Evolutionary conservation across 1,140 invertebrate species (phyloP).

Genomic region (Pygmarrhopalites habei): DNA sequence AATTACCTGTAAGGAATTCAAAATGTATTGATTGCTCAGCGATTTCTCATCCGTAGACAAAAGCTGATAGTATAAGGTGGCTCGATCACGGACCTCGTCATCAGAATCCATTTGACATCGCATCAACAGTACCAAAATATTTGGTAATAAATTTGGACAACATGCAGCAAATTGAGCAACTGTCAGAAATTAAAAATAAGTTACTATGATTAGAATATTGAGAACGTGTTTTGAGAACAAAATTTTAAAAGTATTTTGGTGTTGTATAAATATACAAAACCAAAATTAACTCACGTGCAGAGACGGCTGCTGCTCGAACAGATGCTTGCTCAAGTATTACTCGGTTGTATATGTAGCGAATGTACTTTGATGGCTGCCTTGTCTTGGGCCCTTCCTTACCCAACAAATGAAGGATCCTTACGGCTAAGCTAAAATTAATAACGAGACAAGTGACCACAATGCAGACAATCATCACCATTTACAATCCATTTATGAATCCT

Average conservation of each 20-base stretch:
- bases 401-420: conserved; percentile 91
- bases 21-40: conserved; percentile 75
- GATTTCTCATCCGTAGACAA: conserved; percentile 56
- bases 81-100: conserved; percentile 96
- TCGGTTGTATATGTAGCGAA: conserved; percentile 97
- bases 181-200: too few species aligned
- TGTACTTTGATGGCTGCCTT: conserved; percentile 88
- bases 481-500: too few species aligned
- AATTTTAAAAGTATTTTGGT: too few species aligned
- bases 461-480: too few species aligned
- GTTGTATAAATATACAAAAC: too few species aligned
- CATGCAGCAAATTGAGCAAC: conserved; percentile 96
- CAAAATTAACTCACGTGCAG: too few species aligned
- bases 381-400: conserved; percentile 94
- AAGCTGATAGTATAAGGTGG: conserved; percentile 91
- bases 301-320: conserved; percentile 91
- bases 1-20: conserved; percentile 63
- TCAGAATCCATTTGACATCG: conserved; percentile 92
- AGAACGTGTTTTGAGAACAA: too few species aligned
- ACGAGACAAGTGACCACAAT: too few species aligned
- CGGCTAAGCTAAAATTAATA: too few species aligned
- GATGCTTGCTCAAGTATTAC: conserved; percentile 94
- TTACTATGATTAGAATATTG: too few species aligned
- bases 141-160: conserved; percentile 81
- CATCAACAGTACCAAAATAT: conserved; percentile 61